Evolutionary conservation across 2,113 vertebrate species (phyloP).

Genomic region (Rhabdomys dilectus): DNA sequence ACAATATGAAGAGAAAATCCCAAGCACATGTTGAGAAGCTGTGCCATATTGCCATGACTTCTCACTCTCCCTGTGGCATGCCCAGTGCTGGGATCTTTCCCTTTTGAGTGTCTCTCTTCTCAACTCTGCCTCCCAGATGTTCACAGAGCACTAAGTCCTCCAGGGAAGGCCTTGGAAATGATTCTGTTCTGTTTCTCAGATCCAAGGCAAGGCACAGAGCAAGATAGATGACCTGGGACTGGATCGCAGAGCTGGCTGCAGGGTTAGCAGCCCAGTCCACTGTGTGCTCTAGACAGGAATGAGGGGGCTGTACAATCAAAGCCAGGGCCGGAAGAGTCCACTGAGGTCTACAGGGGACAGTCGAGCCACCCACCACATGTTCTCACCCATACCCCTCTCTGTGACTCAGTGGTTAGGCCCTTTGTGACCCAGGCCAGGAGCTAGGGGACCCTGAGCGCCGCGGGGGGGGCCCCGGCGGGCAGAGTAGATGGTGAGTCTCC

Average conservation of each 20-base stretch:
- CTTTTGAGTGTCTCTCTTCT: background rate
- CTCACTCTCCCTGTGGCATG: background rate
- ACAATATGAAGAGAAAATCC: background rate
- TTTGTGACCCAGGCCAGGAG: constrained; percentile 71
- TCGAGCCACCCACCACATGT: background rate
- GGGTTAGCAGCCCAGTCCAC: background rate
- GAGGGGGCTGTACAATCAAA: background rate
- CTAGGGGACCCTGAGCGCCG: background rate
- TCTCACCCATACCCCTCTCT: background rate
- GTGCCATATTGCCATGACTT: background rate
- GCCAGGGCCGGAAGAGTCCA: background rate
- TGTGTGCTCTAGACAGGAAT: background rate
- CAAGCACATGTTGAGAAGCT: background rate
- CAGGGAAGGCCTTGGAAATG: background rate
- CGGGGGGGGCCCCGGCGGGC: constrained; percentile 8
- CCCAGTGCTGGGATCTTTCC: background rate
- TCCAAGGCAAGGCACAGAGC: background rate
- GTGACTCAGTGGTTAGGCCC: constrained; percentile 70
- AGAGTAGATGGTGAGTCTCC: constrained; percentile 74
- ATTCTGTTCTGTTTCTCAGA: background rate
- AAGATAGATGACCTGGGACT: background rate
- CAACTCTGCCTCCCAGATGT: background rate
- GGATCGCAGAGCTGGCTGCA: background rate
- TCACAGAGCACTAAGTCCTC: background rate
- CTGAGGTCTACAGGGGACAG: background rate